A percentile compares a stretch with the other conserved stretches of the same genome.
Conservation (phyloP, 2,888 invertebrate genomes). For the Cephus spinipes region DNA sequence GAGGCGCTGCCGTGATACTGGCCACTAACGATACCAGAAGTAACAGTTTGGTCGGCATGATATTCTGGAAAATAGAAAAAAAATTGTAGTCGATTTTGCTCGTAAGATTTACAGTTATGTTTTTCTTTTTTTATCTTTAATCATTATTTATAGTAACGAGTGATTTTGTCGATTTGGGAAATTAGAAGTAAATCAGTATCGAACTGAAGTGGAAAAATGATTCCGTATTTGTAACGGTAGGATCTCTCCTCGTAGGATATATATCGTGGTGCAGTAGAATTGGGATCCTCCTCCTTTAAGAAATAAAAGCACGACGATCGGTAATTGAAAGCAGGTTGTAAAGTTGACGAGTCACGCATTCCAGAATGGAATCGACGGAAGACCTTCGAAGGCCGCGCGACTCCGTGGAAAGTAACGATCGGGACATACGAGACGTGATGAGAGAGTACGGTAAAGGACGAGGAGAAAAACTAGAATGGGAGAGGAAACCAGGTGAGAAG, state of each 20-base stretch:
- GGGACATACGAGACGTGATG: not conserved
- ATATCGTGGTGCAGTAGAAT: not conserved
- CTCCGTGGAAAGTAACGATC: not conserved
- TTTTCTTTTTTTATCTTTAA: not conserved
- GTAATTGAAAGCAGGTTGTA: constrained; percentile 52
- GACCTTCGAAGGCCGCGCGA: constrained; percentile 22
- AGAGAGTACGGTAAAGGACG: not conserved
- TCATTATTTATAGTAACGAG: not conserved
- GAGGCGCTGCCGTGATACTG: constrained; percentile 28
- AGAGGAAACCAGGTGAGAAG: not conserved
- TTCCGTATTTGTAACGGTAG: not conserved
- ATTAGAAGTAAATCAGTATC: not conserved
- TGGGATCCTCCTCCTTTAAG: not conserved
- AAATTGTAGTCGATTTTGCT: not conserved
- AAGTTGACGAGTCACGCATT: constrained; percentile 52
- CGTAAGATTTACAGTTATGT: not conserved
- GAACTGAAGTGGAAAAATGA: not conserved
- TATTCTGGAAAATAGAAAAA: not conserved
- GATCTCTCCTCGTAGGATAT: not conserved
- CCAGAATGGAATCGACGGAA: constrained; percentile 20
- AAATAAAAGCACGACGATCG: constrained; percentile 35
- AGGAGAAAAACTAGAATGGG: not conserved
- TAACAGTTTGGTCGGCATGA: constrained; percentile 28
- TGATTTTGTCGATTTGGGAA: not conserved
- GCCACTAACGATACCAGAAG: constrained; percentile 29